Percentiles rank a stretch among this genome's conserved stretches.
phyloP scores from a whole-genome alignment of 2,113 vertebrate genomes.

The rat (Rattus norvegicus) region GRCr8 NC_086021.1:177478001-177478500 shows the following conservation, averaged over 20 bases:
- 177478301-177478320: rapidly evolving
- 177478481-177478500: too few species aligned
- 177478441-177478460: too few species aligned
- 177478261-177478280: not conserved
- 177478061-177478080: not conserved
- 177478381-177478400: too few species aligned
- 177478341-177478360: not conserved
- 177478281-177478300: not conserved
- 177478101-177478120: constrained; percentile 12
- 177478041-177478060: not conserved
- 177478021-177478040: not conserved
- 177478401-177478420: too few species aligned
- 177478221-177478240: not conserved
- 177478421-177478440: too few species aligned
- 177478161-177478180: not conserved
- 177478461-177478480: too few species aligned
- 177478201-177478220: not conserved
- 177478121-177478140: not conserved
- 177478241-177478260: not conserved
- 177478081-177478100: not conserved
- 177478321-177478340: too few species aligned
- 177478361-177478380: not conserved
- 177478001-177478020: rapidly evolving
- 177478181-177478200: not conserved
- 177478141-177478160: constrained; percentile 52